Conservation (phyloP, 2,113 vertebrate genomes). For the Manacus vitellinus region DNA sequence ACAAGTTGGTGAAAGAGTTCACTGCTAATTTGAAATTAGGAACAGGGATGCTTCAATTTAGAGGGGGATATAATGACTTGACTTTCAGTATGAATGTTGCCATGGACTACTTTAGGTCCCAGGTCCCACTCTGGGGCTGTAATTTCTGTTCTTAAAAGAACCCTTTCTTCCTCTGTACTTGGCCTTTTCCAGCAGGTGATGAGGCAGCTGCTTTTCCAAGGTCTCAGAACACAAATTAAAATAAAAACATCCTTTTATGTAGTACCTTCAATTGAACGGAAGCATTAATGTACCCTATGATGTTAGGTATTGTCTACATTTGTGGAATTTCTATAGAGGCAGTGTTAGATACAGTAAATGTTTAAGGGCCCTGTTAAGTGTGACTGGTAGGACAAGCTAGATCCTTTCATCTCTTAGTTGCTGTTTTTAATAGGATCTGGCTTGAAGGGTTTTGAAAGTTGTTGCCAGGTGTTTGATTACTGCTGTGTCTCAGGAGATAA, state of each 20-base stretch:
- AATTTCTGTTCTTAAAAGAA: neutral
- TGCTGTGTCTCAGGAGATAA: neutral
- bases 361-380: constrained; percentile 13
- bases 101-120: neutral
- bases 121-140: neutral
- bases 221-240: constrained; percentile 7
- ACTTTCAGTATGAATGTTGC: neutral
- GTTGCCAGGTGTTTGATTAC: constrained; percentile 34
- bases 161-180: neutral
- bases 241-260: constrained; percentile 11
- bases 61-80: neutral
- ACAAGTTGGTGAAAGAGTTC: neutral
- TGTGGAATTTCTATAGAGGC: constrained; percentile 20
- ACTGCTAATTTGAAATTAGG: neutral
- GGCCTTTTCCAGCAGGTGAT: neutral
- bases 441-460: constrained; percentile 34
- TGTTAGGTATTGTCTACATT: constrained; percentile 33
- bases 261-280: neutral
- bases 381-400: neutral
- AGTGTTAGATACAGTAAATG: neutral
- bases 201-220: neutral
- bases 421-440: constrained; percentile 34
- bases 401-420: constrained; percentile 37
- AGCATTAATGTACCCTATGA: neutral
- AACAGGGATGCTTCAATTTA: neutral